A percentile compares a stretch with the other conserved stretches of the same genome.
These are phyloP conservation scores for Bergia puertoricense DNA, from an alignment of 92 coral and sea anemone genomes.

Conservation along the genomic window DNA sequence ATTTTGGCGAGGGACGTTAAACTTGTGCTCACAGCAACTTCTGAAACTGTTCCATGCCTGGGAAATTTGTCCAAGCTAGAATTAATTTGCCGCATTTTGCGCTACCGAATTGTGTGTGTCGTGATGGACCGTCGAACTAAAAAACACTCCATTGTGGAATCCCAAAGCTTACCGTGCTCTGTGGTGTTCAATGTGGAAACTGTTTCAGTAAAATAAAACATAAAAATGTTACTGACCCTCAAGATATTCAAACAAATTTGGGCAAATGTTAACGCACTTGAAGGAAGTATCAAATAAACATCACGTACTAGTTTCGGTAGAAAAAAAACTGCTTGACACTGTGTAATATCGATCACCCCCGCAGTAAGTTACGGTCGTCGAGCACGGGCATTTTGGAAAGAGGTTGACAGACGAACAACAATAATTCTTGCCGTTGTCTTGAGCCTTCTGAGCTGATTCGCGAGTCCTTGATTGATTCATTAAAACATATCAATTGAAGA, in stretches of 20 bases:
- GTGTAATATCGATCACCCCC: neutral
- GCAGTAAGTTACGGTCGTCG: neutral
- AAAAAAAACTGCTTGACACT: neutral
- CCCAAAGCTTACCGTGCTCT: neutral
- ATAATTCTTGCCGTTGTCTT: neutral
- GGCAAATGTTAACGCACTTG: neutral
- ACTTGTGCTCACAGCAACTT: no score
- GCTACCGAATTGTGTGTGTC: neutral
- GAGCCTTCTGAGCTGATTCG: neutral
- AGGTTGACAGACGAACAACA: neutral
- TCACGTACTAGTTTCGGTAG: neutral
- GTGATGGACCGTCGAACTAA: neutral
- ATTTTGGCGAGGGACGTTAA: neutral
- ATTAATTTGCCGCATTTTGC: neutral
- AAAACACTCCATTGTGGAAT: neutral
- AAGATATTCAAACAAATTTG: constrained; percentile 28
- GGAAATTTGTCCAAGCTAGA: neutral
- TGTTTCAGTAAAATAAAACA: neutral
- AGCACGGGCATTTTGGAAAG: neutral
- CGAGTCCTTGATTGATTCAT: neutral
- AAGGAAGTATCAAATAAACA: neutral
- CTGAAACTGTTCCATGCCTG: neutral
- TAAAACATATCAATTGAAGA: neutral
- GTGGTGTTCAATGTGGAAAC: neutral
- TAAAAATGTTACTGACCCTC: neutral